A percentile compares a stretch with the other conserved stretches of the same genome.
phyloP scores from a whole-genome alignment of 2,797 vertebrate genomes.

The Cynodonichthys magdalenae region DNA sequence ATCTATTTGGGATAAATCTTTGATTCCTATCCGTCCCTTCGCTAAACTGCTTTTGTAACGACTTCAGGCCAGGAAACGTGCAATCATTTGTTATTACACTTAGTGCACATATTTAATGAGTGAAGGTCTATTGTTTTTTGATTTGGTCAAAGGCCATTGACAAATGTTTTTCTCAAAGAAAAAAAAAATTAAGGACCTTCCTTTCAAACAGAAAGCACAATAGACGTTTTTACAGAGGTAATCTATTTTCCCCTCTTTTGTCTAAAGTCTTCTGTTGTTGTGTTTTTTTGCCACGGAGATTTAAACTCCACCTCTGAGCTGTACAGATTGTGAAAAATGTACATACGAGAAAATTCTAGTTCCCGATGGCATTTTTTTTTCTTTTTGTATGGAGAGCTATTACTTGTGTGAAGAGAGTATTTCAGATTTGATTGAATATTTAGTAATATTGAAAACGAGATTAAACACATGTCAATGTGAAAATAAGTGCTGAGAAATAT shows the following conservation, averaged over 20 bases:
- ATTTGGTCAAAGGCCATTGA: conserved; percentile 46
- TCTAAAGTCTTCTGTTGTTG: conserved; percentile 63
- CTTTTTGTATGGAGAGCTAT: conserved; percentile 84
- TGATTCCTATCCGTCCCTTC: conserved; percentile 65
- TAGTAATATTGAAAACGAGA: conserved; percentile 84
- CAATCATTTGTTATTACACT: conserved; percentile 56
- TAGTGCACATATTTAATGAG: conserved; percentile 49
- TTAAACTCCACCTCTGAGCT: conserved; percentile 62
- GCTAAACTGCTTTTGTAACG: conserved; percentile 68
- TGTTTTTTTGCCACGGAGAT: conserved; percentile 69
- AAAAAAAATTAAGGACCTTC: conserved; percentile 35
- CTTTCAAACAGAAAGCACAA: conserved; percentile 72
- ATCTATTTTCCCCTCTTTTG: conserved; percentile 53
- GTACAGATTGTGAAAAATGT: conserved; percentile 88
- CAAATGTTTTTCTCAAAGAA: conserved; percentile 40
- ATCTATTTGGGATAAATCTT: conserved; percentile 79
- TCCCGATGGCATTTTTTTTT: conserved; percentile 73
- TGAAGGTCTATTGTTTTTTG: conserved; percentile 45
- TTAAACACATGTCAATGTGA: conserved; percentile 82
- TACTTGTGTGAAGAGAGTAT: conserved; percentile 83
- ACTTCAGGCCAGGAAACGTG: conserved; percentile 65
- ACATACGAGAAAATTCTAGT: conserved; percentile 76
- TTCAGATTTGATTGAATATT: conserved; percentile 84
- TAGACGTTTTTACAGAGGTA: conserved; percentile 59
- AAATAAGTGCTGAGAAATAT: conserved; percentile 87